Percentiles rank a stretch among this genome's conserved stretches.
Conservation (phyloP, 1,140 invertebrate species). For the Choristoneura fumiferana region DNA sequence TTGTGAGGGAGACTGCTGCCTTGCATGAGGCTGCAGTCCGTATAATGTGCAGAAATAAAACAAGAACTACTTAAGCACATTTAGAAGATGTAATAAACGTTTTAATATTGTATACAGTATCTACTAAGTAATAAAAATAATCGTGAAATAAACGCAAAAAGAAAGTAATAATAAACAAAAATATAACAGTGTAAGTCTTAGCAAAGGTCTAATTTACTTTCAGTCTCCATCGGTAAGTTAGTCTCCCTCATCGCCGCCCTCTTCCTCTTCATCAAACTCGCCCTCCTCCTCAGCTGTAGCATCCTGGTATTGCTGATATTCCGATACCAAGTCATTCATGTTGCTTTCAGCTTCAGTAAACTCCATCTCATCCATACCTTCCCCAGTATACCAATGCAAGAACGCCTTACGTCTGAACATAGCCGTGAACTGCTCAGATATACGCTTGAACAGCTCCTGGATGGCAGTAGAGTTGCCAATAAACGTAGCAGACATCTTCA, state of each 20-base stretch:
- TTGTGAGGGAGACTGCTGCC: no score
- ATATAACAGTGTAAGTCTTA: constrained; percentile 45
- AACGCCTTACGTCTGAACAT: constrained; percentile 96
- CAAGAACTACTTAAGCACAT: no score
- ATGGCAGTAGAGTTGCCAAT: constrained; percentile 87
- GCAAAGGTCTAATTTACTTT: constrained; percentile 33
- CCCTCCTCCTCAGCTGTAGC: constrained; percentile 89
- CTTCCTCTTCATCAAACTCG: constrained; percentile 88
- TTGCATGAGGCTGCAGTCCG: no score
- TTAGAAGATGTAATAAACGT: constrained; percentile 19
- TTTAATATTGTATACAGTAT: constrained; percentile 24
- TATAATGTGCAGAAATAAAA: no score
- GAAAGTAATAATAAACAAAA: constrained; percentile 33
- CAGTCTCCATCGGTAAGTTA: constrained; percentile 45
- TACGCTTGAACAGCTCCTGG: constrained; percentile 84
- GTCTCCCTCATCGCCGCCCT: constrained; percentile 82
- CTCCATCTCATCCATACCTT: constrained; percentile 93
- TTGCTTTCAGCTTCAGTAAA: constrained; percentile 89
- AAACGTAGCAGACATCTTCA: constrained; percentile 87
- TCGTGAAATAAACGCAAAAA: constrained; percentile 19
- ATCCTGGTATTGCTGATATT: constrained; percentile 94
- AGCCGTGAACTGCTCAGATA: constrained; percentile 87
- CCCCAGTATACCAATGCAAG: constrained; percentile 91
- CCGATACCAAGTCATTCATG: constrained; percentile 90
- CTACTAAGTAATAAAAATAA: constrained; percentile 22